These are phyloP conservation scores for Thaumetopoea pityocampa DNA, from an alignment of 1,140 invertebrate species.

Conservation along the genomic window DNA sequence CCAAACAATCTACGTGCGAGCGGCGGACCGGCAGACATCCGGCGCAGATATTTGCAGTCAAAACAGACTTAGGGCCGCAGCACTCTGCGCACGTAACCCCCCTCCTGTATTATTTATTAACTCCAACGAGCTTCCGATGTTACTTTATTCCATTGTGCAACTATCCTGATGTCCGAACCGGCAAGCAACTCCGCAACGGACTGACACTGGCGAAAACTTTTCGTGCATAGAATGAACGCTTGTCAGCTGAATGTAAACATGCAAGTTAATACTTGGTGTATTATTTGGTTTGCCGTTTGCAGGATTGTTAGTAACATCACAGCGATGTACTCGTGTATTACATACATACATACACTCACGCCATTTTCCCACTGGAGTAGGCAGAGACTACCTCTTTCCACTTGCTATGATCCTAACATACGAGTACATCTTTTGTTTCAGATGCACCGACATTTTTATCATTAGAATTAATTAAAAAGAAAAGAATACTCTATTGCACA, in stretches of 20 bases:
- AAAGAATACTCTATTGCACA: too few species aligned
- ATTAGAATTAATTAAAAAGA: too few species aligned
- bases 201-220: constrained; percentile 65
- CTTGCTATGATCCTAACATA: too few species aligned
- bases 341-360: too few species aligned
- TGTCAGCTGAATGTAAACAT: constrained; percentile 57
- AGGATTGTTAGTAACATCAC: constrained; percentile 7
- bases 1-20: constrained; percentile 32
- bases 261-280: constrained; percentile 38
- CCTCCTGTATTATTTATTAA: constrained; percentile 73
- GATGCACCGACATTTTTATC: too few species aligned
- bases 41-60: constrained; percentile 71
- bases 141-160: constrained; percentile 73
- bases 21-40: constrained; percentile 44
- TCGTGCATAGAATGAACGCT: constrained; percentile 68
- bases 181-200: constrained; percentile 49
- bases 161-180: constrained; percentile 62
- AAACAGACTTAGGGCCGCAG: constrained; percentile 63
- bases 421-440: too few species aligned
- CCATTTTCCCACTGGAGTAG: too few species aligned
- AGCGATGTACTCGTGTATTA: too few species aligned
- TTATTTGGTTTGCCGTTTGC: constrained; percentile 34
- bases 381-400: too few species aligned
- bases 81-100: constrained; percentile 70
- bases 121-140: constrained; percentile 72